Base-by-base conservation (phyloP, 53 echinoderm and acorn worm genomes). In the Echinometra lucunter region DNA sequence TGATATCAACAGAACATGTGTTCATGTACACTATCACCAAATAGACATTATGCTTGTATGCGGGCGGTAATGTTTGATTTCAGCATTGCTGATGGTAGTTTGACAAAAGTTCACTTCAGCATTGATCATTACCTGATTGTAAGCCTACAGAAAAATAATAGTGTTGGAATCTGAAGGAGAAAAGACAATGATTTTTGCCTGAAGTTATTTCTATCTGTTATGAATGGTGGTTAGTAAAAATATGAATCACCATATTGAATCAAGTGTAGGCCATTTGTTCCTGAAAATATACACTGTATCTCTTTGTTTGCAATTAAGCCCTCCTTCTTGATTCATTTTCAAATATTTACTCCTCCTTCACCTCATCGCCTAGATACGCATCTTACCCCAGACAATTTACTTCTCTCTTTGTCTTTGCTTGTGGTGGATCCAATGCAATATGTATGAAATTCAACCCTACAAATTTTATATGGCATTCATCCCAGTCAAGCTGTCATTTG, bases 401-500 rank as follows among this genome's bases (percentile, higher is more conserved):
- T 85, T 49, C 49, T 49, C 49, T 11, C 13, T 49, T 47, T 53
- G 85, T 85, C n/a, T 85, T 85, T 10, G 49, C 49, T 85, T 85
- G 47, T 28, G 44, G 44, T 45, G 85, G 49, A 49, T n/a, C 49
- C 85, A 8, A 47, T 85, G 53, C 85, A 85, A 85, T 85, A 85
- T 85, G 85, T 85, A 85, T 85, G 90, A 90, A 90, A 63, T 60
- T 60, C 63, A 63, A 63, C 49, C 58, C 38, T 57, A 90, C 90
- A 63, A 90, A 90, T 58, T 90, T 63, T 37, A 58, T 63, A 63
- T 90, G 90, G 90, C 90, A 37, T 37, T 60, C 53, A 58, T 37
- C 58, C 63, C 37, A 58, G 63, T 90, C 90, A 90, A 40, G 90
- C 90, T 90, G 90, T 90, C 90, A 90, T 63, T 60, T 40, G 58